Conservation (phyloP, 2,888 invertebrate genomes). For the Ditylenchus weischeri region DNA sequence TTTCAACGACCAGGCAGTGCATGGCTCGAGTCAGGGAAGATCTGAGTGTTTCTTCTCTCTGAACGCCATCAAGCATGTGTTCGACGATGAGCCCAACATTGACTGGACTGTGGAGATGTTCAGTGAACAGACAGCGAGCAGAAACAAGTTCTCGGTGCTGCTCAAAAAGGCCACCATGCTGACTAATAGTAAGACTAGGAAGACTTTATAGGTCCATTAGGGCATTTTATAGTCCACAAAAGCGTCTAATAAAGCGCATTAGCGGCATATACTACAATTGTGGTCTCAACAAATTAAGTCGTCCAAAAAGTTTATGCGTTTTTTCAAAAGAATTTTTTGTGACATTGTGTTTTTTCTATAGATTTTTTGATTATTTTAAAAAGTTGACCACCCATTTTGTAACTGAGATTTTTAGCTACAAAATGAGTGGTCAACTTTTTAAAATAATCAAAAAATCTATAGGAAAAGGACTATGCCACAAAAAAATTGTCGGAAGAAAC, state of each 20-base stretch:
- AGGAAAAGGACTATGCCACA: no score
- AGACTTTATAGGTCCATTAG: not conserved
- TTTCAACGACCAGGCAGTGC: conserved; percentile 49
- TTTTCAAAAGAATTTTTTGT: no score
- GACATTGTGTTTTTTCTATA: no score
- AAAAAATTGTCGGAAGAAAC: no score
- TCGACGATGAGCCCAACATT: conserved; percentile 47
- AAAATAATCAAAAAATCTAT: no score
- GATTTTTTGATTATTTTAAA: no score
- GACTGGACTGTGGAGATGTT: conserved; percentile 56
- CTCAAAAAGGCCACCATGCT: conserved; percentile 66
- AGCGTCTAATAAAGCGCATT: not conserved
- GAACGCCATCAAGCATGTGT: conserved; percentile 53
- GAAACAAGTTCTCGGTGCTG: conserved; percentile 66
- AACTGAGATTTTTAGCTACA: no score
- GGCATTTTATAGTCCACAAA: not conserved
- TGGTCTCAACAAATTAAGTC: not conserved
- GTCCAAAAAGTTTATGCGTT: no score
- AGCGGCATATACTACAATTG: not conserved
- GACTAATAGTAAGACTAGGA: conserved; percentile 46
- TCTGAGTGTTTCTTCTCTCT: conserved; percentile 54
- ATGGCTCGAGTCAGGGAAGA: conserved; percentile 41
- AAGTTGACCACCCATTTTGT: no score
- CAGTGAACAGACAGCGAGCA: conserved; percentile 70
- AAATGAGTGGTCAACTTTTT: no score